A percentile compares a stretch with the other conserved stretches of the same genome.
phyloP scores from a whole-genome alignment of 2,113 vertebrate species.

The Stigmatopora nigra region DNA sequence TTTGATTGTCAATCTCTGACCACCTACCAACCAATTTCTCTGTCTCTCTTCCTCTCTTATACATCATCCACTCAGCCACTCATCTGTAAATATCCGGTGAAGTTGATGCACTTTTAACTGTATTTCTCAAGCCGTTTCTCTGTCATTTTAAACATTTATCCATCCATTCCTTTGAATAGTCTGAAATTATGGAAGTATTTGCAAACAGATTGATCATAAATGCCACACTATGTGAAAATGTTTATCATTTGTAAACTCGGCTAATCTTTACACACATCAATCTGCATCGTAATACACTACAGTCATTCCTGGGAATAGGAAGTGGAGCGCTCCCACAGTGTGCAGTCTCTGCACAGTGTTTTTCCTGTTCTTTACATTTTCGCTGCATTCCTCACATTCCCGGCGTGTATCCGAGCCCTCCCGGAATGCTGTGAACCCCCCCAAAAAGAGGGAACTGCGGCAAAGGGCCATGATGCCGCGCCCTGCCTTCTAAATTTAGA shows the following conservation, averaged over 20 bases:
- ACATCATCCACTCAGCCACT: too few species aligned
- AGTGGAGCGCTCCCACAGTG: conserved; percentile 41
- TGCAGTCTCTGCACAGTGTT: conserved; percentile 26
- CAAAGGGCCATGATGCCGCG: conserved; percentile 24
- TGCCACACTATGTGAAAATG: neutral
- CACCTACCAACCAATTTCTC: too few species aligned
- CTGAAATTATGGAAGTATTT: neutral
- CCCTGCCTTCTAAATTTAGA: conserved; percentile 48
- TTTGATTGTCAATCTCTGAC: too few species aligned
- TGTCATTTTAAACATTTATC: too few species aligned
- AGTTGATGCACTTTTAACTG: too few species aligned
- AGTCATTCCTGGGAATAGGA: conserved; percentile 46
- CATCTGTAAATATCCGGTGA: too few species aligned
- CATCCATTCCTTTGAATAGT: too few species aligned
- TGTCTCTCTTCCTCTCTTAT: too few species aligned
- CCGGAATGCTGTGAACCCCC: conserved; percentile 19
- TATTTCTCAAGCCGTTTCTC: too few species aligned
- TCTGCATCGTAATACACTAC: neutral
- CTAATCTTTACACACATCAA: neutral
- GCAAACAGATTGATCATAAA: neutral
- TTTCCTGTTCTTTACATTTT: conserved; percentile 43
- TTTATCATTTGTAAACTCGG: neutral
- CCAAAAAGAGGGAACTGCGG: conserved; percentile 36
- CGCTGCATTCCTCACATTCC: conserved; percentile 61
- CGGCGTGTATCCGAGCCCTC: conserved; percentile 19